Conservation (phyloP, 2,113 vertebrate genomes). For the Phalacrocorax pelagicus region DNA sequence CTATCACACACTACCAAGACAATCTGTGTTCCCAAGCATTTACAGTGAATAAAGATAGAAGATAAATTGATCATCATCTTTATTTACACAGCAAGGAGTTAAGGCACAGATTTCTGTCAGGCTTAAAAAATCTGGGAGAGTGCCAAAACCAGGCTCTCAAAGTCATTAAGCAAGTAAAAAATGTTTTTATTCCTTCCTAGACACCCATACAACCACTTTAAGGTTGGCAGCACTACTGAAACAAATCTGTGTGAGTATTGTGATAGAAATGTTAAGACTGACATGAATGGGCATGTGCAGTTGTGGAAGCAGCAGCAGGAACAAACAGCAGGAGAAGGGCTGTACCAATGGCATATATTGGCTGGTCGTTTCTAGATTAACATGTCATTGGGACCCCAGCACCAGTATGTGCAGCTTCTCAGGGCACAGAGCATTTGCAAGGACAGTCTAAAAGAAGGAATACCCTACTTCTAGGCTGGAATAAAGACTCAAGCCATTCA, state of each 20-base stretch:
- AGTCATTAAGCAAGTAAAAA: not conserved
- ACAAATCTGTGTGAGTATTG: not conserved
- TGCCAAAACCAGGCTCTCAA: not conserved
- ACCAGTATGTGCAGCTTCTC: not conserved
- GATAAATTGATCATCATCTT: not conserved
- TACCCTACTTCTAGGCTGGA: not conserved
- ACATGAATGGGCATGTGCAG: not conserved
- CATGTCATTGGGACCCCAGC: not conserved
- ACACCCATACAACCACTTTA: not conserved
- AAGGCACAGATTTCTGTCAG: not conserved
- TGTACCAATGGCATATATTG: not conserved
- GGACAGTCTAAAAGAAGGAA: not conserved
- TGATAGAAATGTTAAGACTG: not conserved
- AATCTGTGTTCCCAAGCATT: not conserved
- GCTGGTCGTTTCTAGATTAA: not conserved
- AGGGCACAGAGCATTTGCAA: fast-evolving
- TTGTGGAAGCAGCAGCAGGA: not conserved
- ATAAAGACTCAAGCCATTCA: not conserved
- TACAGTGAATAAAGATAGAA: not conserved
- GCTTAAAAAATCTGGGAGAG: not conserved
- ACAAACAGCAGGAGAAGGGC: not conserved
- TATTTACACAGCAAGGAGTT: not conserved
- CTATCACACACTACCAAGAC: not conserved
- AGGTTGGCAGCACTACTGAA: not conserved
- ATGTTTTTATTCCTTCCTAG: not conserved